Conservation (phyloP, 2,113 vertebrate genomes). For the Phylloscopus trochilus region DNA sequence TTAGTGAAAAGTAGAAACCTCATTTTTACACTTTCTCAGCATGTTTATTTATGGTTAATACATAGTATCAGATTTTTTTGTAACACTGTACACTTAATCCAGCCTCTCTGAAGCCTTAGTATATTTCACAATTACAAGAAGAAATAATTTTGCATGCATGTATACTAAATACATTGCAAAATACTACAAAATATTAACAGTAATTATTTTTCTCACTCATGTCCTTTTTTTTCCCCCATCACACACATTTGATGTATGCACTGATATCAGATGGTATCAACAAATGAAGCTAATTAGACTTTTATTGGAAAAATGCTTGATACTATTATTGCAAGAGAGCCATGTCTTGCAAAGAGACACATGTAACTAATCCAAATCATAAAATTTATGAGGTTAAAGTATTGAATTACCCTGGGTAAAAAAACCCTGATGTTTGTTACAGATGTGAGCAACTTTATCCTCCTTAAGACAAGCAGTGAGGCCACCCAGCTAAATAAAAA, state of each 20-base stretch:
- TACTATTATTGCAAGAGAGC: background rate
- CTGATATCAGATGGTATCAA: background rate
- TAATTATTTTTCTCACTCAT: background rate
- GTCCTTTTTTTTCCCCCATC: background rate
- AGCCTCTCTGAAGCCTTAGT: background rate
- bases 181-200: background rate
- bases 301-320: background rate
- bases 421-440: background rate
- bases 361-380: background rate
- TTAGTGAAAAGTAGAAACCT: background rate
- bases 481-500: background rate
- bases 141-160: background rate
- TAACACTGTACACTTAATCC: background rate
- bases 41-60: background rate
- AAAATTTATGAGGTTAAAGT: background rate
- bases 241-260: background rate
- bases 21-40: background rate
- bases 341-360: background rate
- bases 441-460: background rate
- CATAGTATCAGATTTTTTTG: background rate
- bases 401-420: background rate
- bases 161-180: background rate
- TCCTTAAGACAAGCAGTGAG: background rate
- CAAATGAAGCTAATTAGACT: background rate
- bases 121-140: background rate